Base-by-base conservation (phyloP, 2,888 invertebrate genomes). In the Agonopterix subpropinquella region DNA sequence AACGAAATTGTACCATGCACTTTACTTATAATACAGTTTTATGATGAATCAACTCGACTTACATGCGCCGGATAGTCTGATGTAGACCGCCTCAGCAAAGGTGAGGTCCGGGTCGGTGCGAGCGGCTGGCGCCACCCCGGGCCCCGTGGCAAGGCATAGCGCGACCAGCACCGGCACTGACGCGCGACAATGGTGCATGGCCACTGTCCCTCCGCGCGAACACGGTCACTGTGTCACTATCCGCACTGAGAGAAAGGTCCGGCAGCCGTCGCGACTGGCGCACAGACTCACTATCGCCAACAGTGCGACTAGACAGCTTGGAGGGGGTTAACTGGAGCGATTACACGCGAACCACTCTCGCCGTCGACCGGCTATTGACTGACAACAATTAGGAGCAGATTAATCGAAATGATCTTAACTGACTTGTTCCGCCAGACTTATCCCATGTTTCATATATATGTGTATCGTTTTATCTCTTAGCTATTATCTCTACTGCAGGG, bases 201-300 rank as follows among this genome's bases (percentile, higher is more conserved):
- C 79, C 76, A 61, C 65, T 43, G 50, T 68, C 78, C 74, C 77
- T 77, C 73, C 71, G 63, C 68, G 73, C 71, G 62, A 72, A 72
- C 80, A 77, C 85, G 84, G 85, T 80, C 82, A 83, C 84, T 79
- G 68, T 83, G 82, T 76, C 85, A 84, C 84, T 84, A 82, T 66
- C 77, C 68, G 71, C 62, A 57, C 61, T 58, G 62, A 84, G 85
- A 84, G 86, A 86, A 84, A 85, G 85, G 87, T 72, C 65, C 57
- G 74, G 63, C 70, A 42, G 42, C 42, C 39, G n/a, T n/a, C n/a
- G 39, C 51, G 59, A 49, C 49, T 47, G 43, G 51, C 53, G 39
- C 4, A 11, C 28, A 9, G 3, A 11, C 64, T 64, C 57, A 60
- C 68, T 58, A 61, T 54, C 60, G 59, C 65, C 55, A 62, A 55